phyloP scores from a whole-genome alignment of 2,888 invertebrate species.

The Ormyrus thymus region DNA sequence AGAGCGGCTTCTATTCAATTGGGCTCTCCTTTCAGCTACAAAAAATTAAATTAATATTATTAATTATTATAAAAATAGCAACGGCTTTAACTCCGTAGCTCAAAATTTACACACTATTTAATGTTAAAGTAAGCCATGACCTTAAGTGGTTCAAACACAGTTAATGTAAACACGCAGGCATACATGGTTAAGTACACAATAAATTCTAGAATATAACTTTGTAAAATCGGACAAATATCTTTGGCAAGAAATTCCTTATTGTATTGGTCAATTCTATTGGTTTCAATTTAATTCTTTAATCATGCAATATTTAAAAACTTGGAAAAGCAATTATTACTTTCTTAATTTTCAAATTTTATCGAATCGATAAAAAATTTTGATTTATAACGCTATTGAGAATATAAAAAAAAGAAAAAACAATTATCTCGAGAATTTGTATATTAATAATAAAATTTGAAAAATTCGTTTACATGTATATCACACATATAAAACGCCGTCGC shows the following conservation, averaged over 20 bases:
- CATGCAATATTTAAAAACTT: slow-evolving; percentile 25
- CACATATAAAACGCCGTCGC: slow-evolving; percentile 13
- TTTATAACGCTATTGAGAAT: background rate
- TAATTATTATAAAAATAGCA: slow-evolving; percentile 5
- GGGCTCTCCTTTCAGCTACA: slow-evolving; percentile 92
- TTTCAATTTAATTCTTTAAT: slow-evolving; percentile 11
- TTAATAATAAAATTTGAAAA: slow-evolving; percentile 14
- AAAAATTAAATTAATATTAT: slow-evolving; percentile 49
- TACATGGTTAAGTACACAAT: slow-evolving; percentile 24
- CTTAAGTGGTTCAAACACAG: slow-evolving; percentile 2
- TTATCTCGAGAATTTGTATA: slow-evolving; percentile 2
- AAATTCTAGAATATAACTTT: slow-evolving; percentile 15
- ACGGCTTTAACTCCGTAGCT: background rate
- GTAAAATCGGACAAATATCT: slow-evolving; percentile 10
- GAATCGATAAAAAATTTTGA: no score
- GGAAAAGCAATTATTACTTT: no score
- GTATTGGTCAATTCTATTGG: slow-evolving; percentile 34
- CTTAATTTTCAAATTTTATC: no score
- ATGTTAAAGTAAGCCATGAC: slow-evolving; percentile 25
- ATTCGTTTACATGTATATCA: slow-evolving; percentile 30
- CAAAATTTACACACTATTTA: background rate
- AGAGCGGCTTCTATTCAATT: slow-evolving; percentile 91
- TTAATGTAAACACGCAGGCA: slow-evolving; percentile 51
- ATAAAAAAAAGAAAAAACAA: slow-evolving; percentile 14
- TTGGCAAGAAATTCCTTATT: slow-evolving; percentile 10